Evolutionary conservation across 2,888 invertebrate genomes (phyloP).

Genomic region (Ectemnius cavifrons): DNA sequence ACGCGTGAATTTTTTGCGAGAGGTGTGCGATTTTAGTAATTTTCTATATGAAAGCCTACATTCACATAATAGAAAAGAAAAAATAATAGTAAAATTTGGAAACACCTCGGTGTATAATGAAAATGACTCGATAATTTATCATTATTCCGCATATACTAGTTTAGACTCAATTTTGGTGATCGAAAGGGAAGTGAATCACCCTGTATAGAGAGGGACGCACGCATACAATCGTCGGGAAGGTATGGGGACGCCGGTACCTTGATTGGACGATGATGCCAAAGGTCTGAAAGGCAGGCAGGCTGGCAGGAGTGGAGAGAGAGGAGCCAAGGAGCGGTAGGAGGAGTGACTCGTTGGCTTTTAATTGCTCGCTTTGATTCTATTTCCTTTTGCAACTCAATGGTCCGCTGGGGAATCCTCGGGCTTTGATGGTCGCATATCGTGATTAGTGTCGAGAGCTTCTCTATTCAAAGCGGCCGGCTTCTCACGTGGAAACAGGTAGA

Average conservation of each 20-base stretch:
- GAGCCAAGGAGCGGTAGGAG: constrained; percentile 13
- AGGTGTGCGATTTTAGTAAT: too few species aligned
- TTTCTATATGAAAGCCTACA: too few species aligned
- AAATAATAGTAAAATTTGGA: too few species aligned
- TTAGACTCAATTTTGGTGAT: too few species aligned
- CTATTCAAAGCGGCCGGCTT: constrained; percentile 26
- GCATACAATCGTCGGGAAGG: neutral
- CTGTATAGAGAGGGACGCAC: neutral
- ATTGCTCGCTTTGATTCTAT: constrained; percentile 64
- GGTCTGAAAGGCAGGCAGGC: constrained; percentile 34
- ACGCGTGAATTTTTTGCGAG: too few species aligned
- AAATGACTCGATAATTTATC: too few species aligned
- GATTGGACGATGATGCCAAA: constrained; percentile 62
- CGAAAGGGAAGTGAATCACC: too few species aligned
- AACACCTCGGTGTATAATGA: too few species aligned
- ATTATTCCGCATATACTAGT: too few species aligned
- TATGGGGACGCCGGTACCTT: constrained; percentile 39
- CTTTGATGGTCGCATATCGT: constrained; percentile 59
- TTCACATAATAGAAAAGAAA: too few species aligned
- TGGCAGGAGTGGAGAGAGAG: neutral
- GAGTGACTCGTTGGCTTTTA: constrained; percentile 55
- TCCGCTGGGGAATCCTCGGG: constrained; percentile 36
- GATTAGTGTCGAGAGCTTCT: constrained; percentile 52
- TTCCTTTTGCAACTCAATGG: constrained; percentile 56
- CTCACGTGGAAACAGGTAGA: constrained; percentile 19